Evolutionary conservation across 2,113 vertebrate genomes (phyloP).

Genomic region (Muscicapa adusta): DNA sequence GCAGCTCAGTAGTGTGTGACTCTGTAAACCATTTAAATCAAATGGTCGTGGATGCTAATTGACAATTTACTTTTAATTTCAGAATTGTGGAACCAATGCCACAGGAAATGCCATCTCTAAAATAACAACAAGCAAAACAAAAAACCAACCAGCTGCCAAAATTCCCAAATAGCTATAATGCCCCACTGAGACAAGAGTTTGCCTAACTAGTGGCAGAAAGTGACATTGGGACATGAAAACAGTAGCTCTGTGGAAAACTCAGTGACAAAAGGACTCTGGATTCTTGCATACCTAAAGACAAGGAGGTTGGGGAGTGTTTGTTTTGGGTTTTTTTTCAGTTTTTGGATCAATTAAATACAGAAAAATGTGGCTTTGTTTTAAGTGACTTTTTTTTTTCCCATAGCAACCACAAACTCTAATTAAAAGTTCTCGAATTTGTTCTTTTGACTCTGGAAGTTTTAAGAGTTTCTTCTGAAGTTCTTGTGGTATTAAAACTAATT

Average conservation of each 20-base stretch:
- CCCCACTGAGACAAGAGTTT: not conserved
- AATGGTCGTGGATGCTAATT: not conserved
- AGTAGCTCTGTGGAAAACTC: not conserved
- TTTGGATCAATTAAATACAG: not conserved
- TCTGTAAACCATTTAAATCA: not conserved
- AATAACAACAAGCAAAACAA: not conserved
- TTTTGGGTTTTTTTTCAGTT: not conserved
- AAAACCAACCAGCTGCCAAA: not conserved
- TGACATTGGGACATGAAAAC: not conserved
- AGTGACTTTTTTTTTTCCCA: not conserved
- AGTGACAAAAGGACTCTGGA: not conserved
- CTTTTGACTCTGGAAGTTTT: not conserved
- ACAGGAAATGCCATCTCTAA: not conserved
- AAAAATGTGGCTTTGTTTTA: not conserved
- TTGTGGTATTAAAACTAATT: not conserved
- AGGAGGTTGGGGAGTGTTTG: not conserved
- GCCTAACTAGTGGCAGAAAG: not conserved
- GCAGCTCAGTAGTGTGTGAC: not conserved
- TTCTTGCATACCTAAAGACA: not conserved
- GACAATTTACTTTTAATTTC: not conserved
- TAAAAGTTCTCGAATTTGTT: not conserved
- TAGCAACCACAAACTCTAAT: not conserved
- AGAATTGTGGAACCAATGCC: not conserved
- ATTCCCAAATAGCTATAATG: not conserved
- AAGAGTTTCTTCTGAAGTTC: not conserved